A percentile compares a stretch with the other conserved stretches of the same genome.
phyloP scores from a whole-genome alignment of 2,113 vertebrate species.

The Arvicanthis niloticus region DNA sequence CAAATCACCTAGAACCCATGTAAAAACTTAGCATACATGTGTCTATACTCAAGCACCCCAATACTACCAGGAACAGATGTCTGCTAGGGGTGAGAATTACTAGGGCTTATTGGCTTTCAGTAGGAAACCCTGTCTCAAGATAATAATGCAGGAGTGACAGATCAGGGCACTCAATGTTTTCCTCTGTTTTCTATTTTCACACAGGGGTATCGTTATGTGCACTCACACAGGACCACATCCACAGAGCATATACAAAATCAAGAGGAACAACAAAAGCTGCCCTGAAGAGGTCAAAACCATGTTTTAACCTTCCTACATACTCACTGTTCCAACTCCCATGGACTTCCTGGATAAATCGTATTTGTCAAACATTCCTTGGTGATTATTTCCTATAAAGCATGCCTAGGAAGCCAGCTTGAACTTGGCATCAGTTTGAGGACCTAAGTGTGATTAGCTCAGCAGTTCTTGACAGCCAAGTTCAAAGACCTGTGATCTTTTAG shows the following conservation, averaged over 20 bases:
- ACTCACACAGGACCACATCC: neutral
- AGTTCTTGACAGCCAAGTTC: neutral
- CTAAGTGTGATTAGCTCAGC: neutral
- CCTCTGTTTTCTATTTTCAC: neutral
- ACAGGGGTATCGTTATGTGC: rapidly evolving
- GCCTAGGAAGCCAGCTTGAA: neutral
- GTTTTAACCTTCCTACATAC: neutral
- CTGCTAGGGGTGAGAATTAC: neutral
- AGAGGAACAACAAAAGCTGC: neutral
- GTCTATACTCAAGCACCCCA: neutral
- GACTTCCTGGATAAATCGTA: neutral
- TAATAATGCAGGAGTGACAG: too few species aligned
- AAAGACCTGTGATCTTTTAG: neutral
- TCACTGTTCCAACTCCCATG: neutral
- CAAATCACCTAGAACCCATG: too few species aligned
- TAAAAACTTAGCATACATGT: neutral
- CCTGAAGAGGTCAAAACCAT: neutral
- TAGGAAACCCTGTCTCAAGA: neutral
- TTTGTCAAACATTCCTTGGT: neutral
- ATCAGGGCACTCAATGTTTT: neutral
- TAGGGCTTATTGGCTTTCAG: neutral
- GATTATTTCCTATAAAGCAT: neutral
- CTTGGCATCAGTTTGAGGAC: neutral
- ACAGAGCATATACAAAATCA: neutral
- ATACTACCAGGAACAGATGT: too few species aligned